Base-by-base conservation (phyloP, 2,888 invertebrate genomes). In the Pterostichus madidus region DNA sequence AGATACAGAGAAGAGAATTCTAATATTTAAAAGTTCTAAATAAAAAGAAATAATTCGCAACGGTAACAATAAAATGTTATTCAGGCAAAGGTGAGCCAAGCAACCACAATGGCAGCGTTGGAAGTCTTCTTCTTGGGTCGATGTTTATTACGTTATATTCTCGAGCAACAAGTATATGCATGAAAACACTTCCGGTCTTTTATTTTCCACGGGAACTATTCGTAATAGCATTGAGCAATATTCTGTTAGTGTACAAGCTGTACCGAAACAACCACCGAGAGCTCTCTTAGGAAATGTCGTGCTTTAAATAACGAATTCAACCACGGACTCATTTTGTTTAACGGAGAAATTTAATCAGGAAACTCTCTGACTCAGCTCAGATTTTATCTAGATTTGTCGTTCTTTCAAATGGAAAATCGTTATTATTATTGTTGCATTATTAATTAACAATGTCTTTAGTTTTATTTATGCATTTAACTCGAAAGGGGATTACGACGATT, bases 211-310 rank as follows among this genome's bases (percentile, higher is more conserved):
- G 13, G 15, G 68, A 71, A 39, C 39, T 71, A 71, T 71, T 71
- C 44, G 24, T 71, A 71, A 71, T 71, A 71, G 68, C 68, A 44
- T 71, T 44, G 68, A n/a, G 68, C 68, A 71, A 71, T 71, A 71
- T 39, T 71, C 44, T 15, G 68, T 39, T 61, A 56, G n/a, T n/a
- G 49, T 64, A 32, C 64, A 64, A 39, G 39, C 64, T 59, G 59
- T 53, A 17, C 59, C 1, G 24, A 24, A 24, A 24, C 39, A 32
- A 7, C 32, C 24, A 24, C 2, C 24, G 24, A 32, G 5, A n/a
- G 32, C 35, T 64, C 64, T 64, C 64, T 13, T 11, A 64, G 64
- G 64, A 39, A 64, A 64, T 64, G 64, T 64, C 31, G 24, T 10
- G 59, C 39, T 17, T 32, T 64, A 39, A 64, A 64, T 64, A 64